A percentile compares a stretch with the other conserved stretches of the same genome.
phyloP scores from a whole-genome alignment of 2,797 vertebrate species.

The Pseudochaenichthys georgianus region DNA sequence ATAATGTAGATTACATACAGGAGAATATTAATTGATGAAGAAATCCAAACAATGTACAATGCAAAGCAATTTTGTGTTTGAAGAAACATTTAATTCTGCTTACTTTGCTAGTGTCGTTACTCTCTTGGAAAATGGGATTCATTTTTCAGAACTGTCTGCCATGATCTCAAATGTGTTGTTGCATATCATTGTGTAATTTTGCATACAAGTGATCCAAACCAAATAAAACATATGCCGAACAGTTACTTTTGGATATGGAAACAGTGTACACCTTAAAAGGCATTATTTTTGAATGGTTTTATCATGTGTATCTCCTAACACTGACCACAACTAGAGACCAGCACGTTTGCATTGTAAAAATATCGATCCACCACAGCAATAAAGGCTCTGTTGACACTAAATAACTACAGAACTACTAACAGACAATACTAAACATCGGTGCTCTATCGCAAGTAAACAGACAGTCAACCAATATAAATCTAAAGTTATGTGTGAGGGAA shows the following conservation, averaged over 20 bases:
- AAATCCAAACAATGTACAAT: neutral
- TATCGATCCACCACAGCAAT: too few species aligned
- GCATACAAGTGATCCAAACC: neutral
- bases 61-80: neutral
- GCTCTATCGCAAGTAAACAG: constrained; percentile 13
- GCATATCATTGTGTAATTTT: neutral
- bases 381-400: neutral
- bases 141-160: neutral
- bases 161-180: too few species aligned
- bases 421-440: neutral
- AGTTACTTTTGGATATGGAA: neutral
- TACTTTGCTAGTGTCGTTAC: neutral
- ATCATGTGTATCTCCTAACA: too few species aligned
- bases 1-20: constrained; percentile 20
- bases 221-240: too few species aligned
- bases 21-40: neutral
- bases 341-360: too few species aligned
- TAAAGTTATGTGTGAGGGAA: neutral
- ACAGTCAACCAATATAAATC: neutral
- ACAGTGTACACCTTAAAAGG: neutral
- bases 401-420: constrained; percentile 2
- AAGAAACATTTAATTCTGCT: neutral
- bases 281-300: too few species aligned
- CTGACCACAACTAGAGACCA: too few species aligned
- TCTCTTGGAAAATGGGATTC: neutral